Percentiles rank a stretch among this genome's conserved stretches.
These are phyloP conservation scores for Danio aesculapii DNA, from an alignment of 2,797 vertebrate genomes.

Conservation along the genomic window DNA sequence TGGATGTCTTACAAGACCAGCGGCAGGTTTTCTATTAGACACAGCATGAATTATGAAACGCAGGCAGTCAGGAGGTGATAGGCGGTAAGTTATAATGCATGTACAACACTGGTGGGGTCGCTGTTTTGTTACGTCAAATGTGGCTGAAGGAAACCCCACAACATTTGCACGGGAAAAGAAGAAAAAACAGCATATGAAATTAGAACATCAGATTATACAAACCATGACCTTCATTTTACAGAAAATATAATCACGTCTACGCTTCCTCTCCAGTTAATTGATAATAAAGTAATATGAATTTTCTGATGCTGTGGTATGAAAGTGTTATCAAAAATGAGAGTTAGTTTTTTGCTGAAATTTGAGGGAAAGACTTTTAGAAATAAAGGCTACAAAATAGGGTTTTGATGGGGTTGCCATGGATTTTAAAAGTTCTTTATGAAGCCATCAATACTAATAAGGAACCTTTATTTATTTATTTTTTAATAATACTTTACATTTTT, in stretches of 20 bases:
- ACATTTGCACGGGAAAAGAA: background rate
- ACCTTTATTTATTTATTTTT: too few relatives aligned
- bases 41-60: conserved; percentile 51
- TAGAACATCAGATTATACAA: background rate
- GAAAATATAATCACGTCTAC: background rate
- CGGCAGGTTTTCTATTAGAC: conserved; percentile 45
- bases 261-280: background rate
- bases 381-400: too few relatives aligned
- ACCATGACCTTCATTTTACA: background rate
- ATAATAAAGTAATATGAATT: background rate
- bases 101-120: conserved; percentile 20
- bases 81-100: conserved; percentile 37
- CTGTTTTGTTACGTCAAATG: conserved; percentile 23
- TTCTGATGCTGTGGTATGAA: background rate
- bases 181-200: conserved; percentile 15
- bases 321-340: background rate
- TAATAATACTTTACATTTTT: too few relatives aligned
- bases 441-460: too few relatives aligned
- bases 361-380: background rate
- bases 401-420: too few relatives aligned
- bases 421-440: too few relatives aligned
- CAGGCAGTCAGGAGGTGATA: conserved; percentile 23
- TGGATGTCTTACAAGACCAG: conserved; percentile 46
- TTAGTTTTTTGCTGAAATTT: background rate
- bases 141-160: conserved; percentile 16